Conservation (phyloP, 2,113 vertebrate genomes). For the Porphyrio hochstetteri region DNA sequence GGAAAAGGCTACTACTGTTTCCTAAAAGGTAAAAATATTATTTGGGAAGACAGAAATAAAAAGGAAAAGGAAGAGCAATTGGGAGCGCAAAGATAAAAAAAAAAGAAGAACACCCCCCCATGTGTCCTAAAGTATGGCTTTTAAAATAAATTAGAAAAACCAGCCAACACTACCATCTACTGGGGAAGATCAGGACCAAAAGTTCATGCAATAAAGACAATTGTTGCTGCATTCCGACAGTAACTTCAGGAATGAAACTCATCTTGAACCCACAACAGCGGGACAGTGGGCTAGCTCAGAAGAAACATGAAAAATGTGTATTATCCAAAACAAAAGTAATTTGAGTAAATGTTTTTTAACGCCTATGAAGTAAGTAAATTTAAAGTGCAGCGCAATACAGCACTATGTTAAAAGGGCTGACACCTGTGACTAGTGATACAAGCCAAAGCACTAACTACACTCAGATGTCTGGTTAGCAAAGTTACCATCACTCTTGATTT, state of each 20-base stretch:
- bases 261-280: not conserved
- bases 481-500: not conserved
- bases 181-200: constrained; percentile 73
- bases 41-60: not conserved
- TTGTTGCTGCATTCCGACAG: not conserved
- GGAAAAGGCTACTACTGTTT: not conserved
- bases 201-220: not conserved
- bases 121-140: not conserved
- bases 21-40: not conserved
- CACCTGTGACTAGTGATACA: not conserved
- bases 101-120: rapidly evolving
- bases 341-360: not conserved
- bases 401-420: not conserved
- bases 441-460: not conserved
- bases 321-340: not conserved
- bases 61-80: not conserved
- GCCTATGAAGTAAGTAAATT: not conserved
- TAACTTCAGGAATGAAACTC: not conserved
- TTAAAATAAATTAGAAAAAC: constrained; percentile 63
- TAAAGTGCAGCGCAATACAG: not conserved
- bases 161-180: constrained; percentile 81
- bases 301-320: not conserved
- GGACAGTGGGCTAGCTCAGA: not conserved
- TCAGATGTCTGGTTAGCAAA: not conserved
- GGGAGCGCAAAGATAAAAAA: not conserved